These are phyloP conservation scores for Eira barbara DNA, from an alignment of 2,113 vertebrate genomes.

Conservation along the genomic window DNA sequence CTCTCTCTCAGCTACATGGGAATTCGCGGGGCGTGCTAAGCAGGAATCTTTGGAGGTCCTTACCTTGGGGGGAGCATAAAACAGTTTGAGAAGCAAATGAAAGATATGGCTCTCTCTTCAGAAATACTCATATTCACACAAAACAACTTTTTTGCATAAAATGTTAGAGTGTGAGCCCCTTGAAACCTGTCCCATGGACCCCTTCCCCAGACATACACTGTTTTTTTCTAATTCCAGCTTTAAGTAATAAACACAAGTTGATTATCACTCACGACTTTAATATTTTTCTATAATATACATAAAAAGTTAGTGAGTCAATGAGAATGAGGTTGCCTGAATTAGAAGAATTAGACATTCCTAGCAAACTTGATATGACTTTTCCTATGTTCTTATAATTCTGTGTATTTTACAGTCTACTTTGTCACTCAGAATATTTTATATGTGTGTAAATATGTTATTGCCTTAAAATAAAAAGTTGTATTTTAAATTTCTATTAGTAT, in stretches of 20 bases:
- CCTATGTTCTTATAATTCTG: neutral
- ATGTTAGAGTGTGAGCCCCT: neutral
- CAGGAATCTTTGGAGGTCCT: neutral
- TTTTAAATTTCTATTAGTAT: constrained; percentile 5
- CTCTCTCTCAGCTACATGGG: neutral
- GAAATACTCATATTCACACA: neutral
- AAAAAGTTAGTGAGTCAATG: neutral
- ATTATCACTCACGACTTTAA: neutral
- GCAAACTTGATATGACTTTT: neutral
- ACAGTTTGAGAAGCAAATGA: neutral
- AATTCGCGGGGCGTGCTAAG: neutral
- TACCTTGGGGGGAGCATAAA: neutral
- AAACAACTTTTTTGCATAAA: neutral
- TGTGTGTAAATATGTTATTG: neutral
- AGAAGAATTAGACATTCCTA: constrained; percentile 6
- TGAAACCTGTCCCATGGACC: too few species aligned
- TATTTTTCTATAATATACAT: neutral
- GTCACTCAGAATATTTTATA: neutral
- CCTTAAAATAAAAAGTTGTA: neutral
- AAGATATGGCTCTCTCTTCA: neutral
- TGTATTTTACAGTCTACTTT: neutral
- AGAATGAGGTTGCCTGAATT: neutral
- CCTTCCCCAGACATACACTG: neutral
- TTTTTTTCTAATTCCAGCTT: neutral
- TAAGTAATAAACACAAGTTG: neutral